Percentiles rank a stretch among this genome's conserved stretches.
phyloP scores from a whole-genome alignment of 2,888 invertebrate genomes.

The Nomada goodeniana region DNA sequence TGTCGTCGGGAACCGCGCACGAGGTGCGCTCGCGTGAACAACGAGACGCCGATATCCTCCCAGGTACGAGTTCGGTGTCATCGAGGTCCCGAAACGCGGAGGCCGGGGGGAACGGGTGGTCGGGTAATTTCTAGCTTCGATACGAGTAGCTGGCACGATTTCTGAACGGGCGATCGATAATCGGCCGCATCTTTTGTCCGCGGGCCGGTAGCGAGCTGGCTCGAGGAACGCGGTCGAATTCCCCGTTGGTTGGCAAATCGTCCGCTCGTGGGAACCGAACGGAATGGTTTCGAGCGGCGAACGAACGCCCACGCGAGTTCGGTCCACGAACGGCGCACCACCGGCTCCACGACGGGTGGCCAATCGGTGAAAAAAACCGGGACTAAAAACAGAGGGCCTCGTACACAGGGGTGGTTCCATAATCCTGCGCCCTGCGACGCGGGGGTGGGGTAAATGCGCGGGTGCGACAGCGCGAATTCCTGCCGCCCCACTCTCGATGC shows the following conservation, averaged over 20 bases:
- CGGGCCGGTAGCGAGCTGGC: slow-evolving; percentile 13
- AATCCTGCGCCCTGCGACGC: slow-evolving; percentile 78
- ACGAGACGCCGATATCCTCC: slow-evolving; percentile 62
- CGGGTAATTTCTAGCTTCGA: slow-evolving; percentile 43
- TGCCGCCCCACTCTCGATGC: slow-evolving; percentile 70
- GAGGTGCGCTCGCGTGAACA: too few relatives aligned
- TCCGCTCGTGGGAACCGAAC: slow-evolving; percentile 55
- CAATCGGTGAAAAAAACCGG: slow-evolving; percentile 80
- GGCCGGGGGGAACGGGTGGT: background rate
- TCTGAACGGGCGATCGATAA: slow-evolving; percentile 50
- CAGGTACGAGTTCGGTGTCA: slow-evolving; percentile 51
- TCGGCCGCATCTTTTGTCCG: slow-evolving; percentile 49
- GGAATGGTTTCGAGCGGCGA: slow-evolving; percentile 53
- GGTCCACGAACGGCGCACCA: slow-evolving; percentile 71
- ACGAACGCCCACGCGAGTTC: slow-evolving; percentile 73
- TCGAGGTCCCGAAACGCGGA: background rate
- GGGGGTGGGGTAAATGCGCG: slow-evolving; percentile 80
- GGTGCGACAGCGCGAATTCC: slow-evolving; percentile 79
- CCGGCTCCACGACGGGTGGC: slow-evolving; percentile 70
- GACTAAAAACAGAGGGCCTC: slow-evolving; percentile 78
- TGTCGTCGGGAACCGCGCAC: too few relatives aligned
- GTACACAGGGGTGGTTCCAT: slow-evolving; percentile 80
- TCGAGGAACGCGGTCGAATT: slow-evolving; percentile 30
- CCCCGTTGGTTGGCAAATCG: slow-evolving; percentile 51
- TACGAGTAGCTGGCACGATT: slow-evolving; percentile 47